phyloP scores from a whole-genome alignment of 2,888 invertebrate species.

The Lottia scabra region DNA sequence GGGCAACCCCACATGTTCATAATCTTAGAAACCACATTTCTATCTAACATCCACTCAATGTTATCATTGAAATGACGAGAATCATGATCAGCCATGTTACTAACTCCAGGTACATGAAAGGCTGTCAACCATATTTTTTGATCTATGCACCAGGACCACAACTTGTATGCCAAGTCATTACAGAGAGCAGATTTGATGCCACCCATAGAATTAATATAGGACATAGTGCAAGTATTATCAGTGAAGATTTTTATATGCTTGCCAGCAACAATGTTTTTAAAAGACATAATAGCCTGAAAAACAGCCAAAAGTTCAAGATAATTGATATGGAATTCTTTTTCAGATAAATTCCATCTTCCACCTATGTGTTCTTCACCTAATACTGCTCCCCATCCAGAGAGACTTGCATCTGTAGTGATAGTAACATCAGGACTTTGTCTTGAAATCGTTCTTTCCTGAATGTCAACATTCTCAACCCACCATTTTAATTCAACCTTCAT shows the following conservation, averaged over 20 bases:
- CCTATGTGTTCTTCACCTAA: neutral
- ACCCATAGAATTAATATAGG: slow-evolving; percentile 12
- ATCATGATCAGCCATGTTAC: neutral
- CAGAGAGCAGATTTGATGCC: slow-evolving; percentile 10
- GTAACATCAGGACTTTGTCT: neutral
- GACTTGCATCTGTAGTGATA: neutral
- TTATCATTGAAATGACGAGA: neutral
- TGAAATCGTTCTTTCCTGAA: neutral
- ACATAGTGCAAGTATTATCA: slow-evolving; percentile 19
- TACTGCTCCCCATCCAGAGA: neutral
- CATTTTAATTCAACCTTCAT: neutral
- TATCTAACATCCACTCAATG: neutral
- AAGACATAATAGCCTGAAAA: slow-evolving; percentile 1
- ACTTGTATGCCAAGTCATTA: slow-evolving; percentile 10
- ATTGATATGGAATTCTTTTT: slow-evolving; percentile 55
- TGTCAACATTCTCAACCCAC: neutral
- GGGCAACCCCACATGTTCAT: neutral
- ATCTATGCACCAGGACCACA: slow-evolving; percentile 17
- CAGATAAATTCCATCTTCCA: neutral
- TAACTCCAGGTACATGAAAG: neutral
- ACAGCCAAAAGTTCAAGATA: slow-evolving; percentile 13
- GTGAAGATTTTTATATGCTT: slow-evolving; percentile 15
- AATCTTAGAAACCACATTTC: neutral
- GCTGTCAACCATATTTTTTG: slow-evolving; percentile 14
- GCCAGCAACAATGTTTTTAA: neutral